Evolutionary conservation across 2,888 invertebrate species (phyloP), one percentile per base, ranked within the genome.

Genomic region (Aricia artaxerxes): DNA sequence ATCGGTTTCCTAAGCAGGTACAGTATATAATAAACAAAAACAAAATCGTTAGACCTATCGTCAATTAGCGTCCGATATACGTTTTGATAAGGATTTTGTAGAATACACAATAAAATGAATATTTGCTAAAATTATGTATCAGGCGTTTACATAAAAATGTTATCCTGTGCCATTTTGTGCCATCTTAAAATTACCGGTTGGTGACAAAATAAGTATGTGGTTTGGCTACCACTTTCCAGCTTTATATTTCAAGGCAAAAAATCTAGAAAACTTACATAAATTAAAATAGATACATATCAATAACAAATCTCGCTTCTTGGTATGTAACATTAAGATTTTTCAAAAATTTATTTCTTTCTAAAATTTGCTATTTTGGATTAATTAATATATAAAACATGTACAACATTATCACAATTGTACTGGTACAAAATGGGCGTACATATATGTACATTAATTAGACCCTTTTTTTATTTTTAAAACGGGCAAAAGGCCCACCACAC

Each of bases 231-330:
- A 69, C 31, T 69, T 69, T 69, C 13, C 13, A 69, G 31, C 9
- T 69, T 69, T 69, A 31, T 69, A 35, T 69, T 61, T 35, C 64
- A 69, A 69, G 64, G 64, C 24, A 4, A 35, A 31, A 69, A 69
- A 69, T 69, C 35, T 11, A 69, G 64, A 31, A 61, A 35, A 31
- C 35, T 69, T 57, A 57, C 61, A n/a, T 24, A 61, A 24, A 61
- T 61, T 60, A 60, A 61, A 61, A 61, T 61, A 24, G 24, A 24
- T 24, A 24, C 24, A 24, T 24, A 24, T 24, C 24, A 24, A 24
- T 24, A 24, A 24, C 24, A 24, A 24, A 24, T 53, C 16, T 57
- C 13, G 57, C 57, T 4, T 16, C 57, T 16, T 16, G 57, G 16
- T 16, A 57, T 57, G 16, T 57, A 16, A 11, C 49, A 49, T 49